Evolutionary conservation across 2,113 vertebrate species (phyloP).

Genomic region (Perca fluviatilis): DNA sequence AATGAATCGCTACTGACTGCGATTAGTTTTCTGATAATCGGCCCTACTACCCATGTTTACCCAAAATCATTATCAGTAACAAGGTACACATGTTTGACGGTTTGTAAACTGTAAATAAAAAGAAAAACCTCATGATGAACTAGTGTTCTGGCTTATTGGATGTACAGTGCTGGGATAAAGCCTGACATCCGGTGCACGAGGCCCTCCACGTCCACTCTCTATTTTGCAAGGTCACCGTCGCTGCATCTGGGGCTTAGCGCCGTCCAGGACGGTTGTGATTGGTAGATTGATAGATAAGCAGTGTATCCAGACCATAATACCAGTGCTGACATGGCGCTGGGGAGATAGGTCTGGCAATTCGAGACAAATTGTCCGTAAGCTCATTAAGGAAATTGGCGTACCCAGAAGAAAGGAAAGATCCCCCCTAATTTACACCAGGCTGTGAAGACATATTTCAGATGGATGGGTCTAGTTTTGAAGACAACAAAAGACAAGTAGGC

Average conservation of each 20-base stretch:
- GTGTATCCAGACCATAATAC: no score
- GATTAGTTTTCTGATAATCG: background rate
- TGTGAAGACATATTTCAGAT: background rate
- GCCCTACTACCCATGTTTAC: background rate
- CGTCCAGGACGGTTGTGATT: no score
- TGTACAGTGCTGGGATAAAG: no score
- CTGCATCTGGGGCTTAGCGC: no score
- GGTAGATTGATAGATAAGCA: no score
- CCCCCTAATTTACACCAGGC: background rate
- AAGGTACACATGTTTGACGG: background rate
- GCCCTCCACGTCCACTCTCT: no score
- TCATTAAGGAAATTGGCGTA: background rate
- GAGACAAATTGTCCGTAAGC: no score
- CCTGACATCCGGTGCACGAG: no score
- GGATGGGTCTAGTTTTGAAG: background rate
- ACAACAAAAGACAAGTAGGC: background rate
- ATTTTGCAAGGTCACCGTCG: no score
- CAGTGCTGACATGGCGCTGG: no score
- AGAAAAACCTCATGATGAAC: background rate
- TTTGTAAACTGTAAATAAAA: background rate
- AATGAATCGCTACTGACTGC: background rate
- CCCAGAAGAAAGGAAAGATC: background rate
- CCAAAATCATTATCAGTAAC: background rate
- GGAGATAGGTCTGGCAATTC: no score
- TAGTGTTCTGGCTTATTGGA: no score